phyloP scores from a whole-genome alignment of 2,797 vertebrate species.

The Helicolenus hilgendorfi region DNA sequence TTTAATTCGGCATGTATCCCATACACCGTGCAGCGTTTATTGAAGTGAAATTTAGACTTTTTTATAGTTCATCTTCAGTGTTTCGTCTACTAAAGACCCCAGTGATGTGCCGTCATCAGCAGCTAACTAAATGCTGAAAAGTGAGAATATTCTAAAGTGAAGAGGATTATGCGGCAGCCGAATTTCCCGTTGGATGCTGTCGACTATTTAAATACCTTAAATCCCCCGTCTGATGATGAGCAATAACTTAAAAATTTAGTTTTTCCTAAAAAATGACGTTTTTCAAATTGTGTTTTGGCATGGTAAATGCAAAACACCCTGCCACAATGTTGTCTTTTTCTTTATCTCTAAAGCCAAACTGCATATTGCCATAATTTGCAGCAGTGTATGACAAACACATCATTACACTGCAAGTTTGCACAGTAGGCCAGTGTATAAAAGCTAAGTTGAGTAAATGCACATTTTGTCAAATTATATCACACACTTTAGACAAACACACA shows the following conservation, averaged over 20 bases:
- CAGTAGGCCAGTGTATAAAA: neutral
- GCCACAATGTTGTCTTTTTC: too few species aligned
- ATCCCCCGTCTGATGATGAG: fast-evolving
- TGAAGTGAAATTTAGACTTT: neutral
- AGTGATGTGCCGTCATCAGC: neutral
- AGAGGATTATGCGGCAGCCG: neutral
- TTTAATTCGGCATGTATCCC: neutral
- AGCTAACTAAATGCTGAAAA: neutral
- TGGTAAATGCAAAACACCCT: neutral
- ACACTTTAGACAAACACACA: neutral
- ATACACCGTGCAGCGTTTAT: neutral
- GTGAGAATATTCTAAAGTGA: neutral
- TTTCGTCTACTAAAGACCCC: fast-evolving
- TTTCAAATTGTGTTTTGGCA: neutral
- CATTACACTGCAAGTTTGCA: neutral
- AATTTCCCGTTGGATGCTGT: neutral
- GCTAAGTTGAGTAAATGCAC: neutral
- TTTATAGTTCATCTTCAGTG: neutral
- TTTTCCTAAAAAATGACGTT: neutral
- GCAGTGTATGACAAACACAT: neutral
- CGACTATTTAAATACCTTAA: fast-evolving
- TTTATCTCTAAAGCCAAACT: neutral
- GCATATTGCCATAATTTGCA: neutral
- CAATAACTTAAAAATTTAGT: neutral
- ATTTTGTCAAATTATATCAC: neutral